These are phyloP conservation scores for Melanerpes aurifrons DNA, from an alignment of 2,113 vertebrate species.

Conservation along the genomic window DNA sequence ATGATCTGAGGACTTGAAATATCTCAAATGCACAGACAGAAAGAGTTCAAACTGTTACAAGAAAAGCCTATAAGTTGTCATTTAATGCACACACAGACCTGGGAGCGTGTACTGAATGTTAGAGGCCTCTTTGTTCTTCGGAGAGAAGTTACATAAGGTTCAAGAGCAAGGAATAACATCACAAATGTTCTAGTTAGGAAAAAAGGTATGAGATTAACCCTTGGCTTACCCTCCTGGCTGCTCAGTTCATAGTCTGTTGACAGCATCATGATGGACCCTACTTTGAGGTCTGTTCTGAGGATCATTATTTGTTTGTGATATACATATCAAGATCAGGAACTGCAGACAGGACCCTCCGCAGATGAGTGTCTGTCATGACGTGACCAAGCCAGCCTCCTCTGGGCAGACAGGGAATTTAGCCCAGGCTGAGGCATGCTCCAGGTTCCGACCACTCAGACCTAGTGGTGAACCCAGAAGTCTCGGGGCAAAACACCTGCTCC, in stretches of 20 bases:
- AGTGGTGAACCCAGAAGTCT: not conserved
- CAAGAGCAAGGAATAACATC: not conserved
- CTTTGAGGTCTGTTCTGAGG: not conserved
- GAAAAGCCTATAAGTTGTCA: not conserved
- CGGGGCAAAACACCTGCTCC: not conserved
- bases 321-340: not conserved
- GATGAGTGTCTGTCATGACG: not conserved
- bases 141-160: not conserved
- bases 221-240: not conserved
- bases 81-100: not conserved
- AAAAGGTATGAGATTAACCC: not conserved
- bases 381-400: not conserved
- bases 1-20: not conserved
- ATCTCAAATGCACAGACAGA: not conserved
- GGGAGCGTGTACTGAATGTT: not conserved
- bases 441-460: not conserved
- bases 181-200: not conserved
- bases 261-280: not conserved
- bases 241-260: not conserved
- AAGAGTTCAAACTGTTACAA: not conserved
- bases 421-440: not conserved
- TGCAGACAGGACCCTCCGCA: not conserved
- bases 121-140: not conserved
- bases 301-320: not conserved
- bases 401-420: not conserved